Base-by-base conservation (phyloP, 1,140 invertebrate species). In the Dysdera silvatica region DNA sequence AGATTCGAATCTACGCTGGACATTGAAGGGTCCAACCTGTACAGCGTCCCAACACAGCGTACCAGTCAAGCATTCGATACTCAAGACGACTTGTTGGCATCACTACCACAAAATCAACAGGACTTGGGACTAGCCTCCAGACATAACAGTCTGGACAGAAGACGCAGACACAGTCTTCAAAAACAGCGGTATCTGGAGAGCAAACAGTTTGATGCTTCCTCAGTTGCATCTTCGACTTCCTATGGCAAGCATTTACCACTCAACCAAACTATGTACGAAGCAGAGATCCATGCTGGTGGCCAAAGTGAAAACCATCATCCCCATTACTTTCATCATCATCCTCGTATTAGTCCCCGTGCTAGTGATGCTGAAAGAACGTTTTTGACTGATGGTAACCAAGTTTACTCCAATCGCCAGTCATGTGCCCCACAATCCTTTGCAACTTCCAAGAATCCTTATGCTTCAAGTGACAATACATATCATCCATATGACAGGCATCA, bases 31-130 rank as follows among this genome's bases (percentile, higher is more conserved):
- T 67, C 68, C 12, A 76, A 76, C 41, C 63, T 76, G 20, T 77
- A 77, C 68, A 77, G 74, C 60, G 71, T 75, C 29, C 73, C 75
- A 23, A 76, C 71, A 48, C 74, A 76, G 56, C 68, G 75, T 49
- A 74, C 74, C 14, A 73, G 71, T 54, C 71, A 76, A 57, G 74
- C 74, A 58, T 73, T 75, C 45, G 70, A 71, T 35, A 70, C 69
- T 45, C 64, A 74, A 61, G 73, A 74, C 59, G 72, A 75, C 43
- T 68, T 69, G 37, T 54, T 74, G 26, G 53, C 67, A n/a, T 26
- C 67, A 20, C 61, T 60, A 31, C 58, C 61, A 28, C 41, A 41
- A 24, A 54, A 56, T 32, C 51, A 32, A n/a, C 54, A 52, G 37
- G 55, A 54, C 26, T 28, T 66, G 6, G 65, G 65, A 2, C 28